A percentile compares a stretch with the other conserved stretches of the same genome.
These are phyloP conservation scores for Chorisops tibialis DNA, from an alignment of 2,888 invertebrate genomes.

Conservation along the genomic window DNA sequence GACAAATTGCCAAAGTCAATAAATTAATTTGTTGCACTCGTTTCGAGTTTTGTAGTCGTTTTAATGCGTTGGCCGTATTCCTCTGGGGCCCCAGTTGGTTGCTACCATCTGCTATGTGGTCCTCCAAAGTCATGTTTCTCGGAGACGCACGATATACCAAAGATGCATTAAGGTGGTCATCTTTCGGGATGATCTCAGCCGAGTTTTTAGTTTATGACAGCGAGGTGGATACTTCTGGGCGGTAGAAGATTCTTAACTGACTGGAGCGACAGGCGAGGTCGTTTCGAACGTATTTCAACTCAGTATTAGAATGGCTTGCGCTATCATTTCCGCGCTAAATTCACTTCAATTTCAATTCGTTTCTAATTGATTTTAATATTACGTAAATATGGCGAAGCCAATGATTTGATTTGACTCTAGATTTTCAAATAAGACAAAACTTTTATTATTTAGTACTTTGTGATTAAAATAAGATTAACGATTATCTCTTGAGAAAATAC, in stretches of 20 bases:
- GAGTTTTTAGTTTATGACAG: background rate
- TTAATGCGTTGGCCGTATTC: background rate
- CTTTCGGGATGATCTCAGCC: background rate
- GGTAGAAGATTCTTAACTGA: background rate
- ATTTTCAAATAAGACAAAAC: too few relatives aligned
- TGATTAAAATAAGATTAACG: too few relatives aligned
- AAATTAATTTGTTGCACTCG: slow-evolving; percentile 33
- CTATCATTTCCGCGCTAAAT: too few relatives aligned
- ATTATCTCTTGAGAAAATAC: too few relatives aligned
- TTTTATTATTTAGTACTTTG: too few relatives aligned
- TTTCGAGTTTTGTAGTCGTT: background rate
- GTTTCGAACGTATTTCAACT: too few relatives aligned
- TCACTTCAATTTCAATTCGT: too few relatives aligned
- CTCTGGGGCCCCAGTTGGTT: too few relatives aligned
- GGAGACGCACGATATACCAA: background rate
- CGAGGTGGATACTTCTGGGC: slow-evolving; percentile 6
- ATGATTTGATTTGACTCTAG: too few relatives aligned
- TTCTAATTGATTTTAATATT: too few relatives aligned
- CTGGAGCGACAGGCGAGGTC: background rate
- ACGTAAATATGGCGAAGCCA: too few relatives aligned
- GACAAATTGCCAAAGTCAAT: slow-evolving; percentile 33
- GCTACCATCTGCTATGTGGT: background rate
- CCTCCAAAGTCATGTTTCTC: background rate
- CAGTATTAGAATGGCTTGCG: too few relatives aligned
- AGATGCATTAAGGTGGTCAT: background rate